Percentiles rank a stretch among this genome's conserved stretches.
Evolutionary conservation across 92 coral and sea anemone species (phyloP).

Genomic region (Porites lobata): DNA sequence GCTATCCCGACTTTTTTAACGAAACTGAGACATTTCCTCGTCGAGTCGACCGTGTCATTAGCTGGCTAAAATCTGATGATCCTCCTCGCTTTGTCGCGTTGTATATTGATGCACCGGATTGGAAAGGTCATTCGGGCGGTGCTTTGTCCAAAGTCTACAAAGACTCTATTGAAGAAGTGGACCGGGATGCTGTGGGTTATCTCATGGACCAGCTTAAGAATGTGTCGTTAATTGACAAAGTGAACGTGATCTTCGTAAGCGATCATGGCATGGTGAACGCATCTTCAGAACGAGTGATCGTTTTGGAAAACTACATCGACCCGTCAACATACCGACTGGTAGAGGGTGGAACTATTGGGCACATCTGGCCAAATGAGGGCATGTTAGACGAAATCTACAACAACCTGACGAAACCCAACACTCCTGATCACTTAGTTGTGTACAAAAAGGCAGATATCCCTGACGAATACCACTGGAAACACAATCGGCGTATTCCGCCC

Average conservation of each 20-base stretch:
- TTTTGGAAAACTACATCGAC: constrained; percentile 78
- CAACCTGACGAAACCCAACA: constrained; percentile 71
- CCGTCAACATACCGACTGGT: constrained; percentile 52
- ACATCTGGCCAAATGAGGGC: constrained; percentile 84
- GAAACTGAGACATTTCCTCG: constrained; percentile 58
- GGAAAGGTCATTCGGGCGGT: constrained; percentile 80
- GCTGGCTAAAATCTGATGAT: constrained; percentile 75
- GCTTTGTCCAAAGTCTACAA: constrained; percentile 60
- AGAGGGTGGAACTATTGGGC: constrained; percentile 69
- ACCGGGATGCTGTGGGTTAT: constrained; percentile 87
- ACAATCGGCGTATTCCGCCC: constrained; percentile 95
- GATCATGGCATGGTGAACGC: constrained; percentile 91
- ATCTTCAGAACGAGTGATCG: constrained; percentile 73
- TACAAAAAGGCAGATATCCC: constrained; percentile 88
- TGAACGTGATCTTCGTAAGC: constrained; percentile 83
- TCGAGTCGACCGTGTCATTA: constrained; percentile 77
- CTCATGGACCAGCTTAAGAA: constrained; percentile 72
- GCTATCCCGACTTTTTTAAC: constrained; percentile 68
- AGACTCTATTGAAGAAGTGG: constrained; percentile 75
- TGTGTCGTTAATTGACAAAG: constrained; percentile 75
- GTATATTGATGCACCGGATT: constrained; percentile 79
- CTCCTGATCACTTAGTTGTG: constrained; percentile 74
- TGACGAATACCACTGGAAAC: constrained; percentile 79
- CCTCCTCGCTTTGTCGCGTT: constrained; percentile 91
- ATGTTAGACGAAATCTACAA: constrained; percentile 77